A percentile compares a stretch with the other conserved stretches of the same genome.
These are phyloP conservation scores for Ectemnius cavifrons DNA, from an alignment of 2,888 invertebrate species.

Conservation along the genomic window DNA sequence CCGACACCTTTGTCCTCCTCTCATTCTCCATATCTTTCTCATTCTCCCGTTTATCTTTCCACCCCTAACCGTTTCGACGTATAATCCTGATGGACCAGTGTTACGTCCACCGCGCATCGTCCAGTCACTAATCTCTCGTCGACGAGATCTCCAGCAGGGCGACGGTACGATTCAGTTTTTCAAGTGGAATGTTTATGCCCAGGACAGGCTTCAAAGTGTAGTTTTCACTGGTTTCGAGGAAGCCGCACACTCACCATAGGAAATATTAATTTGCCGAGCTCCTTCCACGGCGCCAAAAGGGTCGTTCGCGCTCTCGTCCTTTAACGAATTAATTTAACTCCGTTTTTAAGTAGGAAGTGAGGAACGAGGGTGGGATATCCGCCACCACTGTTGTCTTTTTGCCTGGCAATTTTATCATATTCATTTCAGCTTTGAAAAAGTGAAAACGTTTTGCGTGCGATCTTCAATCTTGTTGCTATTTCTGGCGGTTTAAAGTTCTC, in stretches of 20 bases:
- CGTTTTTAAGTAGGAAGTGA: conserved; percentile 34
- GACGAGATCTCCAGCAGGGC: not conserved
- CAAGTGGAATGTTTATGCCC: not conserved
- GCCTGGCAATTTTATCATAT: conserved; percentile 28
- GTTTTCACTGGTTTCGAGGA: conserved; percentile 5
- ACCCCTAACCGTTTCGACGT: no score
- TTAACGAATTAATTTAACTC: conserved; percentile 44
- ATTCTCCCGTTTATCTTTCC: not conserved
- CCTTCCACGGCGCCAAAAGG: conserved; percentile 11
- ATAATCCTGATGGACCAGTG: no score
- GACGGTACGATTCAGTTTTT: not conserved
- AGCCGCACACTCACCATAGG: not conserved
- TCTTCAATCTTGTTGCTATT: no score
- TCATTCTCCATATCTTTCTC: conserved; percentile 19
- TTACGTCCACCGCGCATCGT: no score
- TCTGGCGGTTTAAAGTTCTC: no score
- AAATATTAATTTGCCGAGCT: conserved; percentile 39
- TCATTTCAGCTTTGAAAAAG: not conserved
- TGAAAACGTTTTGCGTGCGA: conserved; percentile 7
- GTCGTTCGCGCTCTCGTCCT: conserved; percentile 23
- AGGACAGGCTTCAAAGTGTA: not conserved
- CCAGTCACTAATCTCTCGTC: not conserved
- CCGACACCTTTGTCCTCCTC: conserved; percentile 24
- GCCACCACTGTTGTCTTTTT: conserved; percentile 4
- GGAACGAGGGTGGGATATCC: conserved; percentile 17